phyloP scores from a whole-genome alignment of 2,888 invertebrate genomes.

The Eudiplozoon nipponicum region DNA sequence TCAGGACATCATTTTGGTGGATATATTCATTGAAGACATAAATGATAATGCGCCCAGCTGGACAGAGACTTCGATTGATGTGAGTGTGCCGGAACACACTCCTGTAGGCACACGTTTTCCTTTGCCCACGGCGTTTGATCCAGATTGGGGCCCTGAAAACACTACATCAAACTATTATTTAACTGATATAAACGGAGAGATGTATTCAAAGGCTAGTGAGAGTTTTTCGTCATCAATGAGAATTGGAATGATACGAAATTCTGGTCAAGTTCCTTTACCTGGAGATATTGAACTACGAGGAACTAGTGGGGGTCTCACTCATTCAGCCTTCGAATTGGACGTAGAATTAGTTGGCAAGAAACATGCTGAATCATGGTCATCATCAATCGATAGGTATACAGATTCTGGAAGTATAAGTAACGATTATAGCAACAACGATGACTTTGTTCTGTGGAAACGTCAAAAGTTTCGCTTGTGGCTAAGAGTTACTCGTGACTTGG shows the following conservation, averaged over 20 bases:
- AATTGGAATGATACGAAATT: no score
- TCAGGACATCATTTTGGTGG: conserved; percentile 8
- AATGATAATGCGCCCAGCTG: conserved; percentile 12
- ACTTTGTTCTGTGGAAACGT: neutral
- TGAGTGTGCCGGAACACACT: conserved; percentile 10
- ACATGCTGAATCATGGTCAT: no score
- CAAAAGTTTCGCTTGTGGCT: conserved; percentile 7
- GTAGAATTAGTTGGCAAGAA: no score
- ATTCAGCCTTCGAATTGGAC: no score
- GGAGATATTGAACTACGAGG: no score
- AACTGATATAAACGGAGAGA: neutral
- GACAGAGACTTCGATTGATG: neutral
- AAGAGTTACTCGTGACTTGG: conserved; percentile 8
- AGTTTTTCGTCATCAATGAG: neutral
- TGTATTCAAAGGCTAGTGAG: neutral
- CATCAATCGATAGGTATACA: no score
- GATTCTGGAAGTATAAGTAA: no score
- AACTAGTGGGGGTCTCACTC: no score
- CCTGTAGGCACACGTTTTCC: conserved; percentile 6
- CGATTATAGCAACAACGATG: no score
- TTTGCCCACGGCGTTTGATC: conserved; percentile 8
- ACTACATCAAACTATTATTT: conserved; percentile 7
- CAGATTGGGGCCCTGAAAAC: conserved; percentile 10
- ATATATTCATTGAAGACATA: conserved; percentile 9
- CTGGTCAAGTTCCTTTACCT: no score